Conservation (phyloP, 92 coral and sea anemone species). For the Montipora capitata region DNA sequence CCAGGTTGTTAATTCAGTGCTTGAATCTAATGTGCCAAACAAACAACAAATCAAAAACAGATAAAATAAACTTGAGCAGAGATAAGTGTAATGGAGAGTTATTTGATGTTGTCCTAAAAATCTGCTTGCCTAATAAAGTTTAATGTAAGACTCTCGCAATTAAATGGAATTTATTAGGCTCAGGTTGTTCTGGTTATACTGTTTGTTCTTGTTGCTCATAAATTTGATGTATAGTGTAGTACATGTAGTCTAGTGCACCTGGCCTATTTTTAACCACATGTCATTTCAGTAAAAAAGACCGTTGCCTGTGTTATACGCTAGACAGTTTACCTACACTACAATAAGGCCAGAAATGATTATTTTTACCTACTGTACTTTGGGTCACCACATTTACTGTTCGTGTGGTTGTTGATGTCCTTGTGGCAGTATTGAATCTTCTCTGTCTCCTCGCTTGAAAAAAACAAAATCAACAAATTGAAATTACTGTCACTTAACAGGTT, state of each 20-base stretch:
- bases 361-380: slow-evolving; percentile 4
- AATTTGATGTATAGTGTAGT: slow-evolving; percentile 17
- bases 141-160: not conserved
- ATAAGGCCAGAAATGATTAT: slow-evolving; percentile 1
- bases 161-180: not conserved
- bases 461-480: slow-evolving; percentile 11
- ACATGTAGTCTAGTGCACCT: slow-evolving; percentile 7
- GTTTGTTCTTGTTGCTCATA: not conserved
- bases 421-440: slow-evolving; percentile 4
- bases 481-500: slow-evolving; percentile 10
- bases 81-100: not conserved
- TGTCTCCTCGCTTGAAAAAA: not conserved
- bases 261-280: not conserved
- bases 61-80: slow-evolving; percentile 2
- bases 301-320: slow-evolving; percentile 6
- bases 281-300: not conserved
- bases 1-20: slow-evolving; percentile 17
- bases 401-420: slow-evolving; percentile 15
- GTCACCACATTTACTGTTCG: slow-evolving; percentile 5
- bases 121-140: not conserved
- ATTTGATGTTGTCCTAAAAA: slow-evolving; percentile 6
- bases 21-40: slow-evolving; percentile 4
- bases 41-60: not conserved
- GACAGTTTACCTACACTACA: not conserved
- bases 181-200: not conserved